Evolutionary conservation across 2,797 vertebrate genomes (phyloP).

Genomic region (Etheostoma nigrum): DNA sequence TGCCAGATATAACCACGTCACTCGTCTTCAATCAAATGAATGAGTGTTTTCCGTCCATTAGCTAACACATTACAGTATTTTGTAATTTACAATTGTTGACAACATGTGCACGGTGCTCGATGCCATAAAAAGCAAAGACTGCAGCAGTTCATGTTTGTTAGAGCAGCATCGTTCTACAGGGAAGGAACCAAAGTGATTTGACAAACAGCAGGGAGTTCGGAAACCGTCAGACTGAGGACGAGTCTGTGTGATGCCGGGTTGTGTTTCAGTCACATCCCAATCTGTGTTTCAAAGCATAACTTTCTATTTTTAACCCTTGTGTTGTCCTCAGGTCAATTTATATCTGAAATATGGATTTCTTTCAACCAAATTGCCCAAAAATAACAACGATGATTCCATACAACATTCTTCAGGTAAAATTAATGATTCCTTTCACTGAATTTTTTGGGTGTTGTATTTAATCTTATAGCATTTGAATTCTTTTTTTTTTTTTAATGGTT

Average conservation of each 20-base stretch:
- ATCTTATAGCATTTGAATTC: too few relatives aligned
- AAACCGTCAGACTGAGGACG: not conserved
- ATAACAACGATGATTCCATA: too few relatives aligned
- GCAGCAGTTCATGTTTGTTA: not conserved
- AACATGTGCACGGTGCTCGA: not conserved
- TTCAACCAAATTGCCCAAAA: too few relatives aligned
- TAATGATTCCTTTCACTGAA: too few relatives aligned
- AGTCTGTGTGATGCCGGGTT: not conserved
- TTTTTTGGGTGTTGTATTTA: too few relatives aligned
- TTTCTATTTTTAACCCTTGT: too few relatives aligned
- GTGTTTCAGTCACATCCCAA: not conserved
- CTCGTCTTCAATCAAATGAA: not conserved
- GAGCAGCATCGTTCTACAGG: not conserved
- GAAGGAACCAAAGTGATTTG: not conserved
- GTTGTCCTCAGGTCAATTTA: too few relatives aligned
- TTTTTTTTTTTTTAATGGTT: too few relatives aligned
- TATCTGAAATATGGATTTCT: too few relatives aligned
- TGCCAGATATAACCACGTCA: not conserved
- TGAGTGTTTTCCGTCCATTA: not conserved
- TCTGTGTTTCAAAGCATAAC: too few relatives aligned
- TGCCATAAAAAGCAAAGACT: not conserved
- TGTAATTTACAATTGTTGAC: not conserved
- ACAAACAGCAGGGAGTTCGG: conserved; percentile 5
- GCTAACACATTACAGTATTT: not conserved
- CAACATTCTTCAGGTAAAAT: too few relatives aligned